phyloP scores from a whole-genome alignment of 2,888 invertebrate species.

The Andrena haemorrhoa region DNA sequence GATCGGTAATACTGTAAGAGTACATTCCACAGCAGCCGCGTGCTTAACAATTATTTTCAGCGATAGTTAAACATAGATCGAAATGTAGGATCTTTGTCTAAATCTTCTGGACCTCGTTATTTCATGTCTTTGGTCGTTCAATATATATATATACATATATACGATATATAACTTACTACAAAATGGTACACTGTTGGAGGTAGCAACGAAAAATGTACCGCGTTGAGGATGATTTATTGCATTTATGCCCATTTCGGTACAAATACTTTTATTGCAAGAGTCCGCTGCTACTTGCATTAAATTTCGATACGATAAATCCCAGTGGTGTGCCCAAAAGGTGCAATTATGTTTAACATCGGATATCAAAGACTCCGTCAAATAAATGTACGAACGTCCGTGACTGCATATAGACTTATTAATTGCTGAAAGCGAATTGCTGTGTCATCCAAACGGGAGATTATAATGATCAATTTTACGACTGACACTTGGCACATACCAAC shows the following conservation, averaged over 20 bases:
- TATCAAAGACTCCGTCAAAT: conserved; percentile 87
- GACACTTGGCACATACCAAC: conserved; percentile 80
- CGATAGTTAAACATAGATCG: too few species aligned
- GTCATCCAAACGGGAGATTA: background rate
- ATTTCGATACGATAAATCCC: conserved; percentile 86
- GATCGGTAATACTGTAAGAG: background rate
- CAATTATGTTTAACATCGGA: conserved; percentile 84
- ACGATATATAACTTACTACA: conserved; percentile 84
- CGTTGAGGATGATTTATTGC: conserved; percentile 84
- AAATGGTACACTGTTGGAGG: conserved; percentile 86
- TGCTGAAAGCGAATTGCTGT: conserved; percentile 77
- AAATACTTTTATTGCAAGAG: conserved; percentile 82
- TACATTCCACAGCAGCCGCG: too few species aligned
- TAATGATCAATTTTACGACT: background rate
- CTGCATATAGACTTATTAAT: conserved; percentile 87
- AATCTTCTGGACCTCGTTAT: too few species aligned
- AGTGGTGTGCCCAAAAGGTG: conserved; percentile 86
- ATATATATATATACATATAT: background rate
- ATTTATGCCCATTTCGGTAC: conserved; percentile 87
- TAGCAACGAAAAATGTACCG: conserved; percentile 87
- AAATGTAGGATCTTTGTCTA: too few species aligned
- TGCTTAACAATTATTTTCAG: too few species aligned
- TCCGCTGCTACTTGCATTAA: conserved; percentile 84
- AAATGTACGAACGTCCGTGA: conserved; percentile 87
- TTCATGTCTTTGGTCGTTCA: background rate